Base-by-base conservation (phyloP, 2,113 vertebrate species). In the Ictalurus punctatus region DNA sequence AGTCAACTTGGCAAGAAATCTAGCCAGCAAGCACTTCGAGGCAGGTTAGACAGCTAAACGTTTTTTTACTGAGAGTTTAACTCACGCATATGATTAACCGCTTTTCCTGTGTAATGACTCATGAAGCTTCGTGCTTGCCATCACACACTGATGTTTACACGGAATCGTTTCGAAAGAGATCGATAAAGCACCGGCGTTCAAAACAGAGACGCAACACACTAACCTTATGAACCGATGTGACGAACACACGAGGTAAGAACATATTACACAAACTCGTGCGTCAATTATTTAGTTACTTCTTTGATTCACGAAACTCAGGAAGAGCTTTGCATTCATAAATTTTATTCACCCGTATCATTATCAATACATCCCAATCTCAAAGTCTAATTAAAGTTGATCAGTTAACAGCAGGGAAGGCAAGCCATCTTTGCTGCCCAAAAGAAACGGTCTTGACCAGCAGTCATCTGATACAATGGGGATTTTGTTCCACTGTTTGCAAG, bases 401-500 rank as follows among this genome's bases (percentile, higher is more conserved):
- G 83, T 52, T 56, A 54, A 69, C 65, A 71, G 67, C 84, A 6
- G 27, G 0, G 30, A 27, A 58, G 34, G 34, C 30, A 13, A 76
- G 58, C 30, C 65, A 0, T 85, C n/a, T 73, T 48, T 25, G 48
- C n/a, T 5, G 19, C 54, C 30, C 25, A 30, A 48, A 48, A 54
- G 65, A n/a, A 54, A 54, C 10, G 16, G 3, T 85, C 83, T 85
- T 56, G 34, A 48, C 63, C 7, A 14, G 44, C 67, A 17, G 48
- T 30, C 44, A 71, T 48, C 65, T 34, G 9, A 23, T 85, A 85
- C 83, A 85, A 67, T 30, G 67, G 44, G 44, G 65, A 52, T 69
- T 71, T 71, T 85, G 83, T 85, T 85, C 83, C 65, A 23, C 48
- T 34, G 44, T 71, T 71, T 85, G 67, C 65, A 34, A 69, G 48